Evolutionary conservation across 2,113 vertebrate genomes (phyloP).

Genomic region (Panthera leo): DNA sequence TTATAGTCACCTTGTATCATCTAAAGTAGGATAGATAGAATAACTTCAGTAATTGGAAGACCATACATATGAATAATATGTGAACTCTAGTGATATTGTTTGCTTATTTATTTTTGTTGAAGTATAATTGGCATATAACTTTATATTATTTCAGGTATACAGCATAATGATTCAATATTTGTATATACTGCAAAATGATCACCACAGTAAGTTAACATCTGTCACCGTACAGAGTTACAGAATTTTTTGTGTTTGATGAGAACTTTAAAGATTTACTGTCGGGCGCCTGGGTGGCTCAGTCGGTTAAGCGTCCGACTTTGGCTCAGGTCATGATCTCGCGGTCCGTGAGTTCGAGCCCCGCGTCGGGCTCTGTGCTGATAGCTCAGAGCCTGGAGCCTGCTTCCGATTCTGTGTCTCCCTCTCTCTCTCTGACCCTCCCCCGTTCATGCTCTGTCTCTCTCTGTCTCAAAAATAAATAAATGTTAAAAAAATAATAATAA

Average conservation of each 20-base stretch:
- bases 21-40: not conserved
- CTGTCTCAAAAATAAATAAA: no score
- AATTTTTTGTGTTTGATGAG: not conserved
- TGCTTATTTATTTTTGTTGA: not conserved
- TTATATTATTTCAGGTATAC: not conserved
- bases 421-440: no score
- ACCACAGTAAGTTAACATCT: not conserved
- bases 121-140: not conserved
- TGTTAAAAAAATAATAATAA: no score
- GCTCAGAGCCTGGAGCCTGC: no score
- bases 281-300: no score
- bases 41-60: not conserved
- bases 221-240: not conserved
- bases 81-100: not conserved
- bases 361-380: no score
- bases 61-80: rapidly evolving
- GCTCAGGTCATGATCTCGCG: no score
- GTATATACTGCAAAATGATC: not conserved
- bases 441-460: no score
- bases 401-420: no score
- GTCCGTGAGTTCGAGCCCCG: no score
- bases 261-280: not conserved
- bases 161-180: not conserved
- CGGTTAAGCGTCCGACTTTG: no score
- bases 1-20: not conserved